Conservation (phyloP, 2,888 invertebrate genomes). For the Drosophila niveifrons region DNA sequence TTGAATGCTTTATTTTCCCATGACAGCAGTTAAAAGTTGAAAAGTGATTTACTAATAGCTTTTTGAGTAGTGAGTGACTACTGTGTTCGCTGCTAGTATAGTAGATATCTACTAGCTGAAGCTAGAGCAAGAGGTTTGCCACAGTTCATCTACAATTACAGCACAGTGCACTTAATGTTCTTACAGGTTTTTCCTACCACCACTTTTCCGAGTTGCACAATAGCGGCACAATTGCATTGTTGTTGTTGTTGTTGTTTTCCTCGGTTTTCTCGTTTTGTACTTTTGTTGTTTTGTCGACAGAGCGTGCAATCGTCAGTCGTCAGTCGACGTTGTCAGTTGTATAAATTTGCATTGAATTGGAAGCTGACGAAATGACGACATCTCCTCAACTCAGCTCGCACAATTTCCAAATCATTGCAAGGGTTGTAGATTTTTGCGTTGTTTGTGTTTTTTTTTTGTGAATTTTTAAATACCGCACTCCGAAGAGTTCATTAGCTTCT, state of each 20-base stretch:
- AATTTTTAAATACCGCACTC: conserved; percentile 19
- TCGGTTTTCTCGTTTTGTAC: conserved; percentile 6
- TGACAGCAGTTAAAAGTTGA: background rate
- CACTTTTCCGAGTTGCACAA: conserved; percentile 41
- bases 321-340: conserved; percentile 34
- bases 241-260: no score
- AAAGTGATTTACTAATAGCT: background rate
- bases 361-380: conserved; percentile 67
- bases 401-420: conserved; percentile 34
- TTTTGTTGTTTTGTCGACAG: conserved; percentile 20
- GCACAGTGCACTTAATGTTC: conserved; percentile 31
- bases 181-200: conserved; percentile 15
- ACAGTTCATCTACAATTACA: conserved; percentile 10
- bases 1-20: background rate
- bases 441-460: background rate
- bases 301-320: conserved; percentile 1
- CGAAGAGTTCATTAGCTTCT: conserved; percentile 67
- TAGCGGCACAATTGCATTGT: conserved; percentile 43
- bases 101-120: no score
- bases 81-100: background rate
- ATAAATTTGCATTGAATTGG: conserved; percentile 72
- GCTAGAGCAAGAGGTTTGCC: background rate
- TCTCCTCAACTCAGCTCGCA: conserved; percentile 6
- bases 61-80: conserved; percentile 10
- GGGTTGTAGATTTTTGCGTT: conserved; percentile 1